phyloP scores from a whole-genome alignment of 2,113 vertebrate genomes.

The Sphyrna mokarran region DNA sequence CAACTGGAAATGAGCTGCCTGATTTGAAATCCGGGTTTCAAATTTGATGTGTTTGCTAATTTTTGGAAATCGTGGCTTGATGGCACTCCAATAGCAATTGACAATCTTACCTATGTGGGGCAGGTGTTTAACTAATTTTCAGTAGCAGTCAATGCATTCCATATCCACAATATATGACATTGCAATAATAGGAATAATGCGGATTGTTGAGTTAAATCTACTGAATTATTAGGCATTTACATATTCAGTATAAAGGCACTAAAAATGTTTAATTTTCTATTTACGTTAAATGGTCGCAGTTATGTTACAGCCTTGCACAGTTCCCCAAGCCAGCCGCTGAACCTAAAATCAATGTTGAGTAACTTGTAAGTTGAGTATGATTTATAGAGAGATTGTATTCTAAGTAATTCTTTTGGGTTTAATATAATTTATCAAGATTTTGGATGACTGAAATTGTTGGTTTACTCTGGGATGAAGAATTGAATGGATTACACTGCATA shows the following conservation, averaged over 20 bases:
- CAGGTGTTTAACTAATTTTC: neutral
- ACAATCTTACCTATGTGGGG: neutral
- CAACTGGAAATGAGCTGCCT: neutral
- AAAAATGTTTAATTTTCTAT: neutral
- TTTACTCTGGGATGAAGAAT: neutral
- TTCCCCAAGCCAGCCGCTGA: neutral
- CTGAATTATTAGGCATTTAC: neutral
- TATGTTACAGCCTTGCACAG: neutral
- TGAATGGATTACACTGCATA: neutral
- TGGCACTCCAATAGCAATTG: neutral
- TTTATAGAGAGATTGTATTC: neutral
- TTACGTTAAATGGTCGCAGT: neutral
- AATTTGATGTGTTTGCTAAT: neutral
- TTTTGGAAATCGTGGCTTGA: neutral
- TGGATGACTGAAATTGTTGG: neutral
- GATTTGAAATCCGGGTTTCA: neutral
- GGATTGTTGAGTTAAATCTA: neutral
- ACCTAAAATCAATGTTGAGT: neutral
- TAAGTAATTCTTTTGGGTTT: neutral
- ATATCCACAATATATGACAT: neutral
- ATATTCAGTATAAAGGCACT: neutral
- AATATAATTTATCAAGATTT: neutral
- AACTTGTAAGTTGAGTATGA: neutral
- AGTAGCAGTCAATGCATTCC: neutral
- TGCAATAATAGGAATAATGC: neutral